These are phyloP conservation scores for Lepidocyrtinus sp. DNA, from an alignment of 2,888 invertebrate genomes.

Conservation along the genomic window DNA sequence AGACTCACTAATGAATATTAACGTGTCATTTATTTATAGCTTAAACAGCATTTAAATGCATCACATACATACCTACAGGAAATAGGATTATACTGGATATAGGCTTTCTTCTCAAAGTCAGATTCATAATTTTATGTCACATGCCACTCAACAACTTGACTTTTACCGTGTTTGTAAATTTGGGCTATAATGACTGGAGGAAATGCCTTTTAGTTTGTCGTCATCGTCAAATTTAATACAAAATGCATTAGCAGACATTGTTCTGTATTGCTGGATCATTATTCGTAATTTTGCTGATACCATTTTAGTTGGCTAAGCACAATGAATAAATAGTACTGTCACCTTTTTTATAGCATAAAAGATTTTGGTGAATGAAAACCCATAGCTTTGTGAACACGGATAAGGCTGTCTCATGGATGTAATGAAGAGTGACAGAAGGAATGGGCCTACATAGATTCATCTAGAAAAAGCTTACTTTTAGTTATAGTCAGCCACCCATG, in stretches of 20 bases:
- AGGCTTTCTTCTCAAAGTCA: not conserved
- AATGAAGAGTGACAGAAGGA: conserved; percentile 59
- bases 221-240: too few relatives aligned
- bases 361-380: conserved; percentile 8
- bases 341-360: conserved; percentile 21
- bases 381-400: not conserved
- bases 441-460: conserved; percentile 28
- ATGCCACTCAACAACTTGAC: too few relatives aligned
- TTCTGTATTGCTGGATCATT: not conserved
- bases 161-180: too few relatives aligned
- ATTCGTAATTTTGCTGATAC: not conserved
- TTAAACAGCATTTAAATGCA: conserved; percentile 60
- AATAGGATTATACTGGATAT: conserved; percentile 39
- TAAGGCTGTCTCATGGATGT: conserved; percentile 41
- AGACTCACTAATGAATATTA: conserved; percentile 56
- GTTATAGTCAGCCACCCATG: not conserved
- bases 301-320: not conserved
- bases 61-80: conserved; percentile 55
- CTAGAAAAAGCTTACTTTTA: not conserved
- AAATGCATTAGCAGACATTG: too few relatives aligned
- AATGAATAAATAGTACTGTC: conserved; percentile 20
- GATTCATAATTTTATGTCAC: too few relatives aligned
- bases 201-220: too few relatives aligned
- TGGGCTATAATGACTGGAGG: too few relatives aligned
- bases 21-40: conserved; percentile 56